These are phyloP conservation scores for Tinamus guttatus DNA, from an alignment of 2,113 vertebrate species.

Conservation along the genomic window DNA sequence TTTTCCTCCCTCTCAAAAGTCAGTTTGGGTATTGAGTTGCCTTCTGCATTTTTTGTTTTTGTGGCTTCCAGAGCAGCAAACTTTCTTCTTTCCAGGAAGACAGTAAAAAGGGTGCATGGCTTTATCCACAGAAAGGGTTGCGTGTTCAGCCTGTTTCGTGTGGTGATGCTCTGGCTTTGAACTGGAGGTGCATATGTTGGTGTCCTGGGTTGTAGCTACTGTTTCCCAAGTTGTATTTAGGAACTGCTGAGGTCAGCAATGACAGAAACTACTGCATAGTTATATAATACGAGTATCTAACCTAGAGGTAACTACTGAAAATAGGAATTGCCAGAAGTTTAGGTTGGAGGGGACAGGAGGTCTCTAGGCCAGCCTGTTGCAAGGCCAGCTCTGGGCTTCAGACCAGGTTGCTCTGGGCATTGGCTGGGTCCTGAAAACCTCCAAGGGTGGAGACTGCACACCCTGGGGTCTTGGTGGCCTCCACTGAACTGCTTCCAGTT, in stretches of 20 bases:
- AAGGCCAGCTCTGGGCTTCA: not conserved
- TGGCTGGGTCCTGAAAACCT: not conserved
- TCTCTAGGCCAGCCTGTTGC: not conserved
- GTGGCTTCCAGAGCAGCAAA: not conserved
- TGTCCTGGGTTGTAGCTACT: not conserved
- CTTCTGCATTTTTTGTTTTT: not conserved
- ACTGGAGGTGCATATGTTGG: fast-evolving
- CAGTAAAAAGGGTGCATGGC: not conserved
- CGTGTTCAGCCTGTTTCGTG: not conserved
- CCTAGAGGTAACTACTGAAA: not conserved
- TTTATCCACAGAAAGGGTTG: not conserved
- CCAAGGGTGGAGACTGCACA: fast-evolving
- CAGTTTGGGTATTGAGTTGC: not conserved
- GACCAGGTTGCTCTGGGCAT: not conserved
- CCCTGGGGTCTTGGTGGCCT: too few species aligned
- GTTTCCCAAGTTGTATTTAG: not conserved
- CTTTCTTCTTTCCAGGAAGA: not conserved
- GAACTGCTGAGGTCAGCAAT: not conserved
- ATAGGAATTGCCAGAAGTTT: not conserved
- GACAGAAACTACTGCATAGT: not conserved
- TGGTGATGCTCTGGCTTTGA: not conserved
- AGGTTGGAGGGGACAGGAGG: not conserved
- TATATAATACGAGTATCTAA: not conserved
- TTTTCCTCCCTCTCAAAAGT: not conserved
- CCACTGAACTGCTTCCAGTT: too few species aligned